Evolutionary conservation across 2,113 vertebrate genomes (phyloP).

Genomic region (Myrmophylax atrothorax): DNA sequence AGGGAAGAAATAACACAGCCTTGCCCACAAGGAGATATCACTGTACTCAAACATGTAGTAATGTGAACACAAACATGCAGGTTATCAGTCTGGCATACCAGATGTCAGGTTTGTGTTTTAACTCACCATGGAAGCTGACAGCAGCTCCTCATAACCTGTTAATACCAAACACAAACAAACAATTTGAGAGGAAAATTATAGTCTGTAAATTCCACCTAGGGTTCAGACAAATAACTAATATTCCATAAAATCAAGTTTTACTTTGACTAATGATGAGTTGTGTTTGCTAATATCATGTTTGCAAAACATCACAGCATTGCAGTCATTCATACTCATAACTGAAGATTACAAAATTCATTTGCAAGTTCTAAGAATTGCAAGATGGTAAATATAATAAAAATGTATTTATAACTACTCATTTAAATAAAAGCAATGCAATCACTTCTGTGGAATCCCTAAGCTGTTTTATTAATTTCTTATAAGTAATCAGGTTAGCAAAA

Average conservation of each 20-base stretch:
- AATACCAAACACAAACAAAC: neutral
- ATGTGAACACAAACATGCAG: neutral
- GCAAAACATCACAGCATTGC: neutral
- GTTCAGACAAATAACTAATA: conserved; percentile 1
- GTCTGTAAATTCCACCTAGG: neutral
- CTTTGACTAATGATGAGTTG: neutral
- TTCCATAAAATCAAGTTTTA: conserved; percentile 24
- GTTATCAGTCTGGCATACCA: neutral
- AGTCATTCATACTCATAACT: neutral
- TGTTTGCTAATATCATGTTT: neutral
- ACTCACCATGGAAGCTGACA: neutral
- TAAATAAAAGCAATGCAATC: neutral
- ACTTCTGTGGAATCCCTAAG: neutral
- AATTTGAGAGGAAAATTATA: neutral
- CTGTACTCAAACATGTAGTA: neutral
- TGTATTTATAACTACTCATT: neutral
- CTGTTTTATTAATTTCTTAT: neutral
- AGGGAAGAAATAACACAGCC: neutral
- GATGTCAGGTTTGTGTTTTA: neutral
- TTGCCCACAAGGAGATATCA: neutral
- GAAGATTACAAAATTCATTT: neutral
- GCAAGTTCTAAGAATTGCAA: neutral
- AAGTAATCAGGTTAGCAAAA: neutral
- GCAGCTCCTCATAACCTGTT: neutral
- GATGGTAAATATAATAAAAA: neutral